Percentiles rank a stretch among this genome's conserved stretches.
Evolutionary conservation across 2,888 invertebrate genomes (phyloP).

Genomic region (Nymphalis c-album): DNA sequence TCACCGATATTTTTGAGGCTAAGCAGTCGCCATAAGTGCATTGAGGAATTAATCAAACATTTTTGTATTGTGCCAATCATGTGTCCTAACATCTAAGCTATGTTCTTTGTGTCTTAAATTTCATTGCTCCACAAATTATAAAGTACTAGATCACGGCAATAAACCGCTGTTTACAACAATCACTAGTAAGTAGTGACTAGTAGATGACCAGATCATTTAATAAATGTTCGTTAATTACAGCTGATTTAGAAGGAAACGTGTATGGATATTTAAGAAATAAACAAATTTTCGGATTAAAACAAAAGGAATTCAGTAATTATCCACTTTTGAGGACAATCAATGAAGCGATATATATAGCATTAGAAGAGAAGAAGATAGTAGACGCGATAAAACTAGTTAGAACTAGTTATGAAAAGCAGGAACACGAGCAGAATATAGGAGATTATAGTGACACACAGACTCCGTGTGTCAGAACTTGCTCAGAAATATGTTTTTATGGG

Average conservation of each 20-base stretch:
- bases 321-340: constrained; percentile 11
- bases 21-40: too few relatives aligned
- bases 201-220: not conserved
- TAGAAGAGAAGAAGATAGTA: not conserved
- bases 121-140: too few relatives aligned
- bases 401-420: not conserved
- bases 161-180: not conserved
- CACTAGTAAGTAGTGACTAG: too few relatives aligned
- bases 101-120: too few relatives aligned
- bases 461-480: constrained; percentile 1
- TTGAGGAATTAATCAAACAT: too few relatives aligned
- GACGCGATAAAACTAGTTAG: not conserved
- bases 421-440: not conserved
- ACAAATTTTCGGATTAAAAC: not conserved
- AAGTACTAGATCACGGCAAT: not conserved
- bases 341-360: not conserved
- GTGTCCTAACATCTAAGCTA: too few relatives aligned
- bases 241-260: not conserved
- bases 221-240: not conserved
- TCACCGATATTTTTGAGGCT: too few relatives aligned
- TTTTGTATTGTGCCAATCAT: too few relatives aligned
- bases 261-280: not conserved
- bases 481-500: constrained; percentile 7
- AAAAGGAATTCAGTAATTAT: constrained; percentile 1
- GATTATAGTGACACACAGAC: not conserved